Evolutionary conservation across 2,113 vertebrate genomes (phyloP).

Genomic region (Rousettus leschenaultii): DNA sequence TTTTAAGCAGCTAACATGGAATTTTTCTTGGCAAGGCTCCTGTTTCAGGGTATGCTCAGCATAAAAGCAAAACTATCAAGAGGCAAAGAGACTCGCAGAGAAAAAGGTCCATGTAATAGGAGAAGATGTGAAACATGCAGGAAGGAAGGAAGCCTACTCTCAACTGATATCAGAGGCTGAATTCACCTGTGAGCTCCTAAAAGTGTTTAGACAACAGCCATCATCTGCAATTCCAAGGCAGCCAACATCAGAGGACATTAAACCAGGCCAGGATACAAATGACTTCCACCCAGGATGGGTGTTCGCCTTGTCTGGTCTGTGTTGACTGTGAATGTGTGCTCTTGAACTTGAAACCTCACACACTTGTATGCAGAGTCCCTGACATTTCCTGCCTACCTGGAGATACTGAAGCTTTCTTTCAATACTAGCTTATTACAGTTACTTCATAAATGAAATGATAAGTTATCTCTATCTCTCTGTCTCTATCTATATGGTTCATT

Average conservation of each 20-base stretch:
- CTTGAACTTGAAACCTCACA: constrained; percentile 1
- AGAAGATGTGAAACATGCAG: neutral
- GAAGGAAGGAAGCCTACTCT: neutral
- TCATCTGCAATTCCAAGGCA: neutral
- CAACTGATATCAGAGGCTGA: too few relatives aligned
- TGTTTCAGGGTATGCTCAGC: neutral
- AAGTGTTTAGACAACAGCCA: neutral
- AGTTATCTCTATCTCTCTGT: neutral
- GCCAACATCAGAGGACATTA: neutral
- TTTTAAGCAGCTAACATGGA: neutral
- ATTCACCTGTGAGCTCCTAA: neutral
- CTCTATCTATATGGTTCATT: neutral
- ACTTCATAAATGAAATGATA: neutral
- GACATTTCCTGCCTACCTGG: neutral
- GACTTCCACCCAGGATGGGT: neutral
- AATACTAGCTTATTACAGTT: neutral
- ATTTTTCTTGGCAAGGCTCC: neutral
- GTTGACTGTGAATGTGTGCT: neutral
- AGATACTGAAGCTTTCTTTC: neutral
- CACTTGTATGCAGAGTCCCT: neutral
- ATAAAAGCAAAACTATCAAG: neutral
- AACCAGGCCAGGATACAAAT: neutral
- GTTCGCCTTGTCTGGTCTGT: neutral
- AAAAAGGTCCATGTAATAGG: neutral
- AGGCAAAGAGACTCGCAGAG: neutral